Evolutionary conservation across 2,113 vertebrate species (phyloP).

Genomic region (Orientallactaga bullata): DNA sequence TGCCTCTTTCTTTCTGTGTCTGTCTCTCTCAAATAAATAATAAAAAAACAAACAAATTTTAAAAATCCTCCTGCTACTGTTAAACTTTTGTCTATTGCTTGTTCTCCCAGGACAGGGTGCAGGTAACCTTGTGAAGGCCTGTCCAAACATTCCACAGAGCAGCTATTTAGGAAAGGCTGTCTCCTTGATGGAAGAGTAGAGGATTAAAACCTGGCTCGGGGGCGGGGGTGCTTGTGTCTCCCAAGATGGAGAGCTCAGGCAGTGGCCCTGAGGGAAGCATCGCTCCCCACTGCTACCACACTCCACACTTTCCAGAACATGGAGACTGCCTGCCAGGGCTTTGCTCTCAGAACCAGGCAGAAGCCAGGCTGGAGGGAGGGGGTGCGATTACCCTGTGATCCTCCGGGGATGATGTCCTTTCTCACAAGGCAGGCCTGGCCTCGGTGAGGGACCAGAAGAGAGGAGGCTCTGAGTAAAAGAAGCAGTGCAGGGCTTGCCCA

Average conservation of each 20-base stretch:
- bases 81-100: fast-evolving
- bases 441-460: neutral
- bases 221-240: neutral
- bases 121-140: neutral
- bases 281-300: fast-evolving
- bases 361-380: neutral
- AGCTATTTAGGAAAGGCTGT: neutral
- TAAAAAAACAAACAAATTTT: too few species aligned
- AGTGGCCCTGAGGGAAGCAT: fast-evolving
- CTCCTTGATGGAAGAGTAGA: neutral
- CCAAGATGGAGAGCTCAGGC: fast-evolving
- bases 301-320: fast-evolving
- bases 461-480: neutral
- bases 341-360: neutral
- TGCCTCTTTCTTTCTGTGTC: too few species aligned
- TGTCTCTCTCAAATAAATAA: too few species aligned
- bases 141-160: too few species aligned
- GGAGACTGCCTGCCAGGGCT: neutral
- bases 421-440: neutral
- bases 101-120: neutral
- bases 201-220: too few species aligned
- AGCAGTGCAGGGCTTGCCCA: neutral
- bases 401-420: neutral
- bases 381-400: neutral
- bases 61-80: neutral